Base-by-base conservation (phyloP, 1,140 invertebrate genomes). In the Drosophila hydei region DNA sequence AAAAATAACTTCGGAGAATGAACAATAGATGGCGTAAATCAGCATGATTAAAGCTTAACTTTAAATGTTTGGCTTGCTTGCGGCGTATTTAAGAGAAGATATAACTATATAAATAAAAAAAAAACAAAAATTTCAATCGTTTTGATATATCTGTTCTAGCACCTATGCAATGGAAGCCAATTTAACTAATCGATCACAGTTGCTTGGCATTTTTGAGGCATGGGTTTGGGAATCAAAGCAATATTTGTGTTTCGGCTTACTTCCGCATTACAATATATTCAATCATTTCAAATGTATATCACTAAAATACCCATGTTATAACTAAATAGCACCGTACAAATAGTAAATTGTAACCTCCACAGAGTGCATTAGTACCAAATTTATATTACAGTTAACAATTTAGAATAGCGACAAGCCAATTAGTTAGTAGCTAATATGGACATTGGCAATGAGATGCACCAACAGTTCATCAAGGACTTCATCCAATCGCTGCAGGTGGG, bases 291-390 rank as follows among this genome's bases (percentile, higher is more conserved):
- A 42, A 55, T 55, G 52, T 55, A 51, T 36, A 52, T 48, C 59
- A 55, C 30, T 62, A 55, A 70, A 70, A 61, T 63, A 63, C 40
- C 25, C 18, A 48, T 48, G 67, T 45, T 48, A 40, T 55, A 50
- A 56, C 43, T 63, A 45, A 45, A 62, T 30, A 52, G 52, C 60
- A 43, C 25, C 58, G 43, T 45, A 72, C 47, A 67, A 55, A 65
- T 63, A 72, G 45, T 62, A 73, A 76, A 74, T 77, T 77, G 56
- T 85, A 14, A 48, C 64, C 60, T n/a, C n/a, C 68, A 42, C 56
- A 16, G 42, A 48, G 58, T 52, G 36, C 45, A 60, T 12, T 6
- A 51, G 27, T 38, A 71, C 69, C 30, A 84, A 85, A 84, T 76
- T 84, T 50, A 19, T 30, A 72, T 51, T 7, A 14, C 4, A 64